A percentile compares a stretch with the other conserved stretches of the same genome.
phyloP scores from a whole-genome alignment of 2,113 vertebrate genomes.

The Oncorhynchus nerka region DNA sequence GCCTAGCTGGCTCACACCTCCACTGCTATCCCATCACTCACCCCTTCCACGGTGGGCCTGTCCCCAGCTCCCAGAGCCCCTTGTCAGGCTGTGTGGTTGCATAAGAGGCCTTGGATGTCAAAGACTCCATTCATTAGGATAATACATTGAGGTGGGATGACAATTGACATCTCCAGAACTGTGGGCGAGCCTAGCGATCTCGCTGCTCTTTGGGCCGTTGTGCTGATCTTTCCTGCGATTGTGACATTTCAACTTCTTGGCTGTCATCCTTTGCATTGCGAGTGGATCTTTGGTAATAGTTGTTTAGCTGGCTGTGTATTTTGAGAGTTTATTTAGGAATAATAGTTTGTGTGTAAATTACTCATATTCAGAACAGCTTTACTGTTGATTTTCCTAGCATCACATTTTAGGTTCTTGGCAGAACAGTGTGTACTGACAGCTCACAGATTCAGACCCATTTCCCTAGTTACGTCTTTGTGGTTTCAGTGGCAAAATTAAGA shows the following conservation, averaged over 20 bases:
- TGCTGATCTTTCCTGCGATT: neutral
- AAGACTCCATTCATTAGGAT: constrained; percentile 25
- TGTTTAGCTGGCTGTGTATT: neutral
- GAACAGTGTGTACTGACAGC: neutral
- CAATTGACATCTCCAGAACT: neutral
- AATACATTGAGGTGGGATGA: neutral
- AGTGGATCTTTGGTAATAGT: neutral
- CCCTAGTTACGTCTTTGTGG: neutral
- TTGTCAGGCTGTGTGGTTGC: constrained; percentile 1
- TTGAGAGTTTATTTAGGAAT: neutral
- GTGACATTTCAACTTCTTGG: neutral
- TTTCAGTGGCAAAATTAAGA: neutral
- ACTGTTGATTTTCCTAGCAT: neutral
- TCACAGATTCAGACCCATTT: neutral
- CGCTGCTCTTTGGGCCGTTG: neutral
- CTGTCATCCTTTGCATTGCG: neutral
- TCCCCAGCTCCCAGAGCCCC: neutral
- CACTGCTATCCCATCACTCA: neutral
- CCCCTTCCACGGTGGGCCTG: neutral
- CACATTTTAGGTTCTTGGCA: neutral
- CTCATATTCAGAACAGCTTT: neutral
- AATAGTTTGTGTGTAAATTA: neutral
- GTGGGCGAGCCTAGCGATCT: neutral
- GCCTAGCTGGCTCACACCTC: constrained; percentile 7
- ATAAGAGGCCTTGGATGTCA: constrained; percentile 25